phyloP scores from a whole-genome alignment of 2,888 invertebrate species.

The Thera obeliscata region DNA sequence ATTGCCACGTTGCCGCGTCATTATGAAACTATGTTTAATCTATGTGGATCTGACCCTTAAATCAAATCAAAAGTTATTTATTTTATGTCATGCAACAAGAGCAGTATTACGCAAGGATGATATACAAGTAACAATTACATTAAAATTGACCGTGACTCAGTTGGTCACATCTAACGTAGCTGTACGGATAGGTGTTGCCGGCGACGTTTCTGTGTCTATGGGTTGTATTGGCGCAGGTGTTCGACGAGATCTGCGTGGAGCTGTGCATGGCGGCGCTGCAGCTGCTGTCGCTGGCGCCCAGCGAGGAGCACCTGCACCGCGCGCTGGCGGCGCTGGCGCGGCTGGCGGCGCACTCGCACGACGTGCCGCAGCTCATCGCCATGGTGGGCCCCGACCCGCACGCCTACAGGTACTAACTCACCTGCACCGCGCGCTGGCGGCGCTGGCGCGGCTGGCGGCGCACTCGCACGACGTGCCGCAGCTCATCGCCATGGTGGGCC shows the following conservation, averaged over 20 bases:
- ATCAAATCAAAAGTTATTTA: too few species aligned
- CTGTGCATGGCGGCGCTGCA: slow-evolving; percentile 95
- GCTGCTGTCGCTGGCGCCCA: slow-evolving; percentile 91
- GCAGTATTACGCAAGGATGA: too few species aligned
- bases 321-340: slow-evolving; percentile 91
- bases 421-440: slow-evolving; percentile 90
- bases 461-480: slow-evolving; percentile 95
- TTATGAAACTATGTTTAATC: too few species aligned
- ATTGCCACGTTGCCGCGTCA: too few species aligned
- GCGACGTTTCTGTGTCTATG: slow-evolving; percentile 18
- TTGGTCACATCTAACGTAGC: too few species aligned
- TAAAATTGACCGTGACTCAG: too few species aligned
- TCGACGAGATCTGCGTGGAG: slow-evolving; percentile 97
- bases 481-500: slow-evolving; percentile 95
- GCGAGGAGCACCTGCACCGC: slow-evolving; percentile 91
- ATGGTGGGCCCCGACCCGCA: slow-evolving; percentile 94
- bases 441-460: slow-evolving; percentile 89
- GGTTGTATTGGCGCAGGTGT: slow-evolving; percentile 86
- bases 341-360: slow-evolving; percentile 90
- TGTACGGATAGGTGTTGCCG: background rate
- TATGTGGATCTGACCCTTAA: too few species aligned
- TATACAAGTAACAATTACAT: too few species aligned
- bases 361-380: slow-evolving; percentile 94
- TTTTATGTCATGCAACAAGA: too few species aligned
- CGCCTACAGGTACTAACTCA: slow-evolving; percentile 59